Percentiles rank a stretch among this genome's conserved stretches.
These are phyloP conservation scores for Drosophila tani DNA, from an alignment of 1,140 invertebrate species.

Conservation along the genomic window DNA sequence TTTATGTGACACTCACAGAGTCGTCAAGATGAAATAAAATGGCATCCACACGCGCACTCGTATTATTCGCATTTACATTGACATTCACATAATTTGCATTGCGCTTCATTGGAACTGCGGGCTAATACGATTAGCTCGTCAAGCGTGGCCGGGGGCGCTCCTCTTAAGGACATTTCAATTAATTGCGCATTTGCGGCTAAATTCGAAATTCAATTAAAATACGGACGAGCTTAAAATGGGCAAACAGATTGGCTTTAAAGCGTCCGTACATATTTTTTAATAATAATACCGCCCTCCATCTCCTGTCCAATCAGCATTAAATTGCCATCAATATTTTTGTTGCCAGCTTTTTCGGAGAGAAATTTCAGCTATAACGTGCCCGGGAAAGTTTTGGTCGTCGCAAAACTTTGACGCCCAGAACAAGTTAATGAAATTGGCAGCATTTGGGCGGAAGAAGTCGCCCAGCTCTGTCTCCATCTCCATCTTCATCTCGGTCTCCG, in stretches of 20 bases:
- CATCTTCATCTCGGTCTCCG: background rate
- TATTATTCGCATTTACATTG: conserved; percentile 35
- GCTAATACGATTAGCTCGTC: conserved; percentile 71
- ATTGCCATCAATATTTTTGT: conserved; percentile 62
- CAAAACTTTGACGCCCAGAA: conserved; percentile 51
- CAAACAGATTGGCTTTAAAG: conserved; percentile 44
- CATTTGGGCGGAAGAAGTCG: conserved; percentile 35
- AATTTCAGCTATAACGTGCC: conserved; percentile 32
- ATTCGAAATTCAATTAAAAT: conserved; percentile 74
- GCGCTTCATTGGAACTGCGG: conserved; percentile 52
- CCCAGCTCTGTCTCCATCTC: background rate
- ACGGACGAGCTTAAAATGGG: conserved; percentile 51
- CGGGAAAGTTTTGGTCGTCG: conserved; percentile 46
- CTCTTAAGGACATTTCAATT: conserved; percentile 61
- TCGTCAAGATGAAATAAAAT: conserved; percentile 47
- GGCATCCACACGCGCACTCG: conserved; percentile 16
- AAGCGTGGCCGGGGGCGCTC: background rate
- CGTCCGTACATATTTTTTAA: conserved; percentile 26
- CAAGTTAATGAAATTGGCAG: conserved; percentile 76
- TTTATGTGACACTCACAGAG: conserved; percentile 62
- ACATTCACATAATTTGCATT: conserved; percentile 48
- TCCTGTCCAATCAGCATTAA: conserved; percentile 59
- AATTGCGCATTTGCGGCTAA: conserved; percentile 70
- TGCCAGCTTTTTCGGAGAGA: conserved; percentile 20
- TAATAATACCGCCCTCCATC: conserved; percentile 21